A percentile compares a stretch with the other conserved stretches of the same genome.
Conservation (phyloP, 2,797 vertebrate species). For the Macroramphosus scolopax region DNA sequence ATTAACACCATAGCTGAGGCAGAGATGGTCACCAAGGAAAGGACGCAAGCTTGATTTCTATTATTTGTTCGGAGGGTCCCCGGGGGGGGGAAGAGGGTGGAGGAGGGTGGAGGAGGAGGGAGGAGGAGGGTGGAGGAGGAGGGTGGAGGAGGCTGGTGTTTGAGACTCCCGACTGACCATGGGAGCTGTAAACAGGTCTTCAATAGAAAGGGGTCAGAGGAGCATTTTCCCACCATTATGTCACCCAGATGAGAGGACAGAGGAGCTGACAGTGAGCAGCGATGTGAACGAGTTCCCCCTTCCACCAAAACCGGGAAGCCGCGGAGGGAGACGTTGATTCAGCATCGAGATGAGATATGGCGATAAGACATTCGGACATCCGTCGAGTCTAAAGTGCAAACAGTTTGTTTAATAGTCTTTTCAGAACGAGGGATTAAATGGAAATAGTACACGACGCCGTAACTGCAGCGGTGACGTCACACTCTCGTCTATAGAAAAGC, state of each 20-base stretch:
- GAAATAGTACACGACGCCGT: too few relatives aligned
- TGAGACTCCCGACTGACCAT: conserved; percentile 39
- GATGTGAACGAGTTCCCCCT: too few relatives aligned
- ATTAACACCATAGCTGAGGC: conserved; percentile 37
- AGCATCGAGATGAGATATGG: background rate
- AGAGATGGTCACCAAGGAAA: conserved; percentile 36
- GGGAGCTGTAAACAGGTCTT: conserved; percentile 50
- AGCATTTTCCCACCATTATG: conserved; percentile 69
- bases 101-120: conserved; percentile 29
- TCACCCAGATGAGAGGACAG: conserved; percentile 38
- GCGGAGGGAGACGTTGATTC: too few relatives aligned
- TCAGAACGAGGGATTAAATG: too few relatives aligned
- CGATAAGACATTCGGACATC: background rate
- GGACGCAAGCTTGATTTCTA: conserved; percentile 62
- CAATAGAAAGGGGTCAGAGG: conserved; percentile 37
- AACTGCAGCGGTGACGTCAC: background rate
- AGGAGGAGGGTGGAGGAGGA: conserved; percentile 27
- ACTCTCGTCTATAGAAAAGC: conserved; percentile 1
- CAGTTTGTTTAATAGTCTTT: conserved; percentile 9
- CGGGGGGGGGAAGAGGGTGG: conserved; percentile 8
- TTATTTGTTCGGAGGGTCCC: conserved; percentile 65
- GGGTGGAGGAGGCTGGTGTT: conserved; percentile 30
- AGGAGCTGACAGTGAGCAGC: too few relatives aligned
- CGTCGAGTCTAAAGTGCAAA: background rate
- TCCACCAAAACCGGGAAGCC: too few relatives aligned